phyloP scores from a whole-genome alignment of 2,797 vertebrate species.

The Fratercula arctica region DNA sequence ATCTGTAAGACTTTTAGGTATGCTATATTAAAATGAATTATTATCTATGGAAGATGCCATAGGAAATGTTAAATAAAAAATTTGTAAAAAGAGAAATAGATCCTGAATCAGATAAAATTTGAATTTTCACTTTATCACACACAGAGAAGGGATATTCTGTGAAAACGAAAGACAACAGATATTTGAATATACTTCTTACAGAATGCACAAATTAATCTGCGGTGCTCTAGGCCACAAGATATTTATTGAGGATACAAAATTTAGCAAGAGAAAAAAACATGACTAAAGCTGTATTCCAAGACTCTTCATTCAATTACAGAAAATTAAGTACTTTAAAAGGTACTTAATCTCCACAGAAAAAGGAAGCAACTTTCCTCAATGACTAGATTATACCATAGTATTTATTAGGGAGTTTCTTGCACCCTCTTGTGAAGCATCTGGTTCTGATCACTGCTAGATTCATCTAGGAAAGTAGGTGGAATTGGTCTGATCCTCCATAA shows the following conservation, averaged over 20 bases:
- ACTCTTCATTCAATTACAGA: slow-evolving; percentile 25
- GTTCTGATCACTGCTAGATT: background rate
- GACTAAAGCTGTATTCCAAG: background rate
- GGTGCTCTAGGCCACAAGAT: background rate
- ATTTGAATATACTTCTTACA: background rate
- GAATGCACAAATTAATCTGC: background rate
- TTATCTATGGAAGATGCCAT: background rate
- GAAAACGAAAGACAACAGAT: background rate
- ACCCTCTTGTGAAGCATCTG: background rate
- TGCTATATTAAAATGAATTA: background rate
- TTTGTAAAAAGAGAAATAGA: background rate
- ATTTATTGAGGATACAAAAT: slow-evolving; percentile 1
- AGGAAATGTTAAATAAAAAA: background rate
- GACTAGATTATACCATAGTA: background rate
- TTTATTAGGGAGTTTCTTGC: background rate
- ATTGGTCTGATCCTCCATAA: background rate
- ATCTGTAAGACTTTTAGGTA: background rate
- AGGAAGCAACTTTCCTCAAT: background rate
- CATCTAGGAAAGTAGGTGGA: background rate
- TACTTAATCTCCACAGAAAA: background rate
- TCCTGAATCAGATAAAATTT: background rate
- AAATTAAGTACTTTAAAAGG: slow-evolving; percentile 32
- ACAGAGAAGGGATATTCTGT: background rate
- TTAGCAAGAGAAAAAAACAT: background rate
- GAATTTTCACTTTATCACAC: background rate